Evolutionary conservation across 1,140 invertebrate genomes (phyloP).

Genomic region (Anoplolepis gracilipes): DNA sequence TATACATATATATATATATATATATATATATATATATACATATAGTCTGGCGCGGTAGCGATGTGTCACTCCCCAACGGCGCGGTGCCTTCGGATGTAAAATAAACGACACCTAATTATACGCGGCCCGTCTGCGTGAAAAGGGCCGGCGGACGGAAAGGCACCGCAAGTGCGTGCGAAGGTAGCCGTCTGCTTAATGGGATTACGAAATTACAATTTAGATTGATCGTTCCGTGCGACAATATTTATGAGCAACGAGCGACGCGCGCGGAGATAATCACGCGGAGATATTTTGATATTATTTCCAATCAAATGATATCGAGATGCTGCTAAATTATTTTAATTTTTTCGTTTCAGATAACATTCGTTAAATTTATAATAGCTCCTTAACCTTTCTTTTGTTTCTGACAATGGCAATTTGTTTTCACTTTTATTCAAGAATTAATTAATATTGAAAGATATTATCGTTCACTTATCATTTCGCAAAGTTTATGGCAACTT

Average conservation of each 20-base stretch:
- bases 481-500: background rate
- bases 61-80: slow-evolving; percentile 65
- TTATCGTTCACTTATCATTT: background rate
- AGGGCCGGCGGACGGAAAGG: slow-evolving; percentile 59
- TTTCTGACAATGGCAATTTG: background rate
- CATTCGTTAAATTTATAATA: slow-evolving; percentile 35
- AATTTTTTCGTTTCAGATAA: slow-evolving; percentile 18
- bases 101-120: slow-evolving; percentile 85
- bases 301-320: slow-evolving; percentile 29
- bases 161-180: slow-evolving; percentile 79
- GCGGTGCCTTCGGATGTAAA: slow-evolving; percentile 77
- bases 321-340: background rate
- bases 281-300: slow-evolving; percentile 32
- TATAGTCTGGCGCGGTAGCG: slow-evolving; percentile 21
- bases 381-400: slow-evolving; percentile 26
- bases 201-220: slow-evolving; percentile 81
- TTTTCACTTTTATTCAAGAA: background rate
- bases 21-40: too few relatives aligned
- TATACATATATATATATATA: too few relatives aligned
- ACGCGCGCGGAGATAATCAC: background rate
- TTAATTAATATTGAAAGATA: background rate
- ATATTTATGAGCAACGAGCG: slow-evolving; percentile 60
- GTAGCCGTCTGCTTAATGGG: slow-evolving; percentile 73
- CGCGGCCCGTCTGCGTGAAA: slow-evolving; percentile 77
- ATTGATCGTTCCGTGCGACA: slow-evolving; percentile 73